These are phyloP conservation scores for Callimico goeldii DNA, from an alignment of 2,797 vertebrate genomes.

Conservation along the genomic window DNA sequence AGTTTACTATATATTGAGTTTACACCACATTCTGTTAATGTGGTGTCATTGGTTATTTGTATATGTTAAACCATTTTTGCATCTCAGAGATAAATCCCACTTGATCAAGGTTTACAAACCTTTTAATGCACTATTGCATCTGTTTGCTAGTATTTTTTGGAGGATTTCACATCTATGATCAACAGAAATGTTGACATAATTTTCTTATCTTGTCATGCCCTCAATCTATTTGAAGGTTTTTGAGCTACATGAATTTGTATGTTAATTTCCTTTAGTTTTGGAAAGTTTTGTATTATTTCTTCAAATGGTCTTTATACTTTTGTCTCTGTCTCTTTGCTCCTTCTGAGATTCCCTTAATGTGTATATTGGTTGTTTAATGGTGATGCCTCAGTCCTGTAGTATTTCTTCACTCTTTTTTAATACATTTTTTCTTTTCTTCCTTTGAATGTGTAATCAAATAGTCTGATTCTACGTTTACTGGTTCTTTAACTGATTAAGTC, in stretches of 20 bases:
- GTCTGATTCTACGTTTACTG: not conserved
- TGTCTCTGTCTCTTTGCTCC: not conserved
- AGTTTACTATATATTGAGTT: too few species aligned
- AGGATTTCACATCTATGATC: not conserved
- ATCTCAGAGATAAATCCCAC: not conserved
- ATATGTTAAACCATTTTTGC: too few species aligned
- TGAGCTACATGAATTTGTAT: not conserved
- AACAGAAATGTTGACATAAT: not conserved
- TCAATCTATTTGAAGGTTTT: not conserved
- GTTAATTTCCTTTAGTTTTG: not conserved
- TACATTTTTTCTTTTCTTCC: not conserved
- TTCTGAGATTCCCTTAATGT: not conserved
- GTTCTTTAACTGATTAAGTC: not conserved
- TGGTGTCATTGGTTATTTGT: too few species aligned
- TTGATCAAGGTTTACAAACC: not conserved
- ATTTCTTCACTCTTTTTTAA: not conserved
- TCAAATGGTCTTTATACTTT: not conserved
- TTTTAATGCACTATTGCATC: not conserved
- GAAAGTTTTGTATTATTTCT: not conserved
- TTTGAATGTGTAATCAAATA: not conserved
- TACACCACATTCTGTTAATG: too few species aligned
- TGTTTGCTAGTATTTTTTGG: not conserved
- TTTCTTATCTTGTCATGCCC: not conserved
- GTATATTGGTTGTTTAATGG: not conserved
- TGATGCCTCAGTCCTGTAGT: not conserved